Evolutionary conservation across 2,888 invertebrate species (phyloP), one percentile per base, ranked within the genome.

Genomic region (Protodeltote pygarga): DNA sequence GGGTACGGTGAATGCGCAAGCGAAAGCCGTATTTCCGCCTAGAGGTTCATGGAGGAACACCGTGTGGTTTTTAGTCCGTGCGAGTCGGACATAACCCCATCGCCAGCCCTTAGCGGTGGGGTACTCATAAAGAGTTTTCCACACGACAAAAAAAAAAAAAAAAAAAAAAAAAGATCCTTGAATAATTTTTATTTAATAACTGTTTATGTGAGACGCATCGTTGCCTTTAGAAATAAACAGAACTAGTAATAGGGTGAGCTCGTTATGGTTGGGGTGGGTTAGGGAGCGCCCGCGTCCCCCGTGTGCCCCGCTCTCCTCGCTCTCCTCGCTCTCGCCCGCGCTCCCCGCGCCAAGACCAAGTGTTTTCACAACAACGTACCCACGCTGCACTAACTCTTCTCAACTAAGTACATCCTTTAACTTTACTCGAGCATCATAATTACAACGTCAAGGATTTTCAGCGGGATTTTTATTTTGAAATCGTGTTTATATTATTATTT

Each of bases 201-300:
- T 40, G 31, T 53, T 41, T 46, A 50, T 39, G 48, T 20, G 35
- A 19, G 25, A 23, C 9, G 44, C 53, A 39, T 38, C 53, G 47
- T 53, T 60, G 57, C 23, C 23, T 38, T 34, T 34, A 32, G 48
- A 25, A 48, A 49, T 53, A 60, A 53, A 54, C 48, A 57, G 47
- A 62, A 51, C 55, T 38, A 41, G 39, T 41, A 31, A 55, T 58
- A 65, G 72, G 75, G 79, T 55, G 67, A 60, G 60, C 53, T 70
- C 65, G 59, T 58, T 62, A 70, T 54, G 47, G 69, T 79, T 81
- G 71, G 81, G 79, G 82, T 79, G 75, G 75, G 79, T 78, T 75
- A 78, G 78, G 78, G 76, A 59, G 61, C 47, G 45, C 27, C 24
- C 16, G 34, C 25, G 11, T 32, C 24, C 40, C 47, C 44, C 27